Evolutionary conservation across 2,888 invertebrate species (phyloP), one percentile per base, ranked within the genome.

Genomic region (Zele albiditarsus): DNA sequence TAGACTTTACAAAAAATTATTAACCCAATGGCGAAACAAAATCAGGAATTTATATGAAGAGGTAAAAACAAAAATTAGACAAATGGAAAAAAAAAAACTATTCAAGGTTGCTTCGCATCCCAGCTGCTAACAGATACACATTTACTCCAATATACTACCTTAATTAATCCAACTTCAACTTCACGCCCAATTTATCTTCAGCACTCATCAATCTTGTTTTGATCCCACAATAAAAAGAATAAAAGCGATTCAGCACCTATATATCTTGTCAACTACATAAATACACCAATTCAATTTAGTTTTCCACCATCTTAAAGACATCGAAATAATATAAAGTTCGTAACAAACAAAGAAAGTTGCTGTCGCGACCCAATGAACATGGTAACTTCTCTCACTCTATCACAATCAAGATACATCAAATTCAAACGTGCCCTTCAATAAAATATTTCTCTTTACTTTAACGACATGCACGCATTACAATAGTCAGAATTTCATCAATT

Each of bases 51-150:
- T 63, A 0, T 3, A n/a, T 6, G n/a, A 25, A 25, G 16, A 25
- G 38, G 46, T 53, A 68, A n/a, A 57, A 57, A 23, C 20, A 20
- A 8, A 8, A 57, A 12, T 4, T 6, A 12, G 8, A 57, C 23
- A 57, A 68, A 27, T 27, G 27, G 16, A 65, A 57, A 72, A 57
- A 57, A 38, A 38, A 72, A 58, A 42, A 53, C 31, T 63, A 66
- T 46, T 65, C 72, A 73, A 73, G 66, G 72, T 73, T 58, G 58
- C 23, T n/a, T 25, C 72, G 58, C 57, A 58, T 58, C 67, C 66
- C 72, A 73, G 42, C 72, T 73, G 72, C 72, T 70, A 23, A 20
- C 65, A 38, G 25, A 46, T 66, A 28, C 28, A 16, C 16, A 28
- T 62, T 12, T 27, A 28, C n/a, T 28, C 31, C 12, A 3, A 16